Percentiles rank a stretch among this genome's conserved stretches.
Conservation (phyloP, 2,888 invertebrate species). For the Caenorhabditis sinica region DNA sequence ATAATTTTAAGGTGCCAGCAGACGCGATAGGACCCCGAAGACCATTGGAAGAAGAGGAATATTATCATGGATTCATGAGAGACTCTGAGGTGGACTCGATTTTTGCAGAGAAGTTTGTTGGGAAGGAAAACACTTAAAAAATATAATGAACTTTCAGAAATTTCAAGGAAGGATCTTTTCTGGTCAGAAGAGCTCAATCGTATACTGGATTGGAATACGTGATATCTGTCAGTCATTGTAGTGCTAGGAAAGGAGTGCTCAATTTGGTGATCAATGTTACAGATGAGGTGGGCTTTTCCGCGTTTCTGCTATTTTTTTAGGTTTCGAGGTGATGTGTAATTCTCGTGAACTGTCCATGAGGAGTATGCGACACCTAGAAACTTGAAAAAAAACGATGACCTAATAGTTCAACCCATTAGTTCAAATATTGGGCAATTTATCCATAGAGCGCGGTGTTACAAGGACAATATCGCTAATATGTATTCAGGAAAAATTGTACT, state of each 20-base stretch:
- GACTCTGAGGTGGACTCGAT: neutral
- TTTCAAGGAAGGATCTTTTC: neutral
- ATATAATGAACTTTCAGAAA: slow-evolving; percentile 2
- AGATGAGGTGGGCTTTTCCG: neutral
- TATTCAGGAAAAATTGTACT: slow-evolving; percentile 16
- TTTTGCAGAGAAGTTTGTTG: neutral
- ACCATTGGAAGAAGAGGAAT: slow-evolving; percentile 22
- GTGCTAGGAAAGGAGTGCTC: neutral
- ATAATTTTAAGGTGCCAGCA: slow-evolving; percentile 5
- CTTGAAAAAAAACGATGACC: too few relatives aligned
- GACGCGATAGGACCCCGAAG: neutral
- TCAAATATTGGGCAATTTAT: too few relatives aligned
- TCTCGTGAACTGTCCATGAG: too few relatives aligned
- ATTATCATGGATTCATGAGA: slow-evolving; percentile 20
- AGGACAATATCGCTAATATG: too few relatives aligned
- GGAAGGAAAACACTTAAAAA: neutral
- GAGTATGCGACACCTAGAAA: too few relatives aligned
- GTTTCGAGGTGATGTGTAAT: too few relatives aligned
- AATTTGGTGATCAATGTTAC: slow-evolving; percentile 15
- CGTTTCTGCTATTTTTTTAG: too few relatives aligned
- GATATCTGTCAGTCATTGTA: neutral
- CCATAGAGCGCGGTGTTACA: too few relatives aligned
- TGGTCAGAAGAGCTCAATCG: slow-evolving; percentile 1
- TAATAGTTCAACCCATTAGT: too few relatives aligned
- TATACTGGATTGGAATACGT: slow-evolving; percentile 21